Conservation (phyloP, 2,888 invertebrate species). For the Thecophora atra region DNA sequence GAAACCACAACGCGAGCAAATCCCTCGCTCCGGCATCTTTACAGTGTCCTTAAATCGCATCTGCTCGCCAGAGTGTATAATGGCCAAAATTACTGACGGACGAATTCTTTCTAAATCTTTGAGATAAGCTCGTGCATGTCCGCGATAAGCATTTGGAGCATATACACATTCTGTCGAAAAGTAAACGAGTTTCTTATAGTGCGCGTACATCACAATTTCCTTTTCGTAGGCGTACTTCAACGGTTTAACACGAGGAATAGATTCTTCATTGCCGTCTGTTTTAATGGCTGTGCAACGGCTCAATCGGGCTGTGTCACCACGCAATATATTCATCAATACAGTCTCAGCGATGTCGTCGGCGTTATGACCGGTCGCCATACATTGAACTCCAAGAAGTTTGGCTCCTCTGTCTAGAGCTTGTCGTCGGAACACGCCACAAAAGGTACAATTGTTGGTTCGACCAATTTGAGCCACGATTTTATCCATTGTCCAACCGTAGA, state of each 20-base stretch:
- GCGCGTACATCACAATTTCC: conserved; percentile 99
- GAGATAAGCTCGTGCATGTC: conserved; percentile 87
- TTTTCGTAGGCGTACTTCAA: conserved; percentile 98
- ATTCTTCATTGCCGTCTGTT: conserved; percentile 79
- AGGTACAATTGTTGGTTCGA: conserved; percentile 95
- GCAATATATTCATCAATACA: conserved; percentile 94
- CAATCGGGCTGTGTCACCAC: conserved; percentile 95
- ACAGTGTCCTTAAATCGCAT: conserved; percentile 83
- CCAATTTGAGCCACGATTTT: conserved; percentile 88
- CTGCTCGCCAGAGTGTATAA: conserved; percentile 91
- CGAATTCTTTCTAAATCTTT: conserved; percentile 96
- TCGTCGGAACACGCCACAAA: conserved; percentile 93
- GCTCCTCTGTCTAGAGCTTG: conserved; percentile 98
- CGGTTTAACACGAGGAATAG: conserved; percentile 93
- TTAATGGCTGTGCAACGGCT: conserved; percentile 90
- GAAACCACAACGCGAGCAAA: conserved; percentile 87
- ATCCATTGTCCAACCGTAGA: conserved; percentile 99
- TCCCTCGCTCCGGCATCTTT: conserved; percentile 81
- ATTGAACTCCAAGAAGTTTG: conserved; percentile 83
- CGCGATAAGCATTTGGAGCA: conserved; percentile 97
- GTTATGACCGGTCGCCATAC: conserved; percentile 96
- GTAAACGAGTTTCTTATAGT: conserved; percentile 94
- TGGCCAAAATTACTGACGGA: conserved; percentile 91
- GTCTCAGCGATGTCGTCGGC: conserved; percentile 99
- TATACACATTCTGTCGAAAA: conserved; percentile 99